Base-by-base conservation (phyloP, 2,888 invertebrate genomes). In the Tinea trinotella region DNA sequence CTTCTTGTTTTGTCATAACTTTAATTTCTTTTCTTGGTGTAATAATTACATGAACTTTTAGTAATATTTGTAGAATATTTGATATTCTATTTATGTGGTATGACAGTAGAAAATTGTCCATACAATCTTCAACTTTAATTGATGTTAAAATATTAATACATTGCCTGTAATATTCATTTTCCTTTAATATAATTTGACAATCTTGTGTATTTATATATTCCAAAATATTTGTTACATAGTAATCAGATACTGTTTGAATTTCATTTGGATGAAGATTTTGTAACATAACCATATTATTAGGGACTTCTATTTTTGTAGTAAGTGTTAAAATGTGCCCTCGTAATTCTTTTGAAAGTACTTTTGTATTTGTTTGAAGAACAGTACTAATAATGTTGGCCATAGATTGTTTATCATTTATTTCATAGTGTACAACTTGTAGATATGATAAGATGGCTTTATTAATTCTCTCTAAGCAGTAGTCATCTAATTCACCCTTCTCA, bases 401-500 rank as follows among this genome's bases (percentile, higher is more conserved):
- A 22, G 63, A 55, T 52, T 68, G 63, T 56, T 64, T 60, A 5
- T 63, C 19, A 55, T 56, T 54, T 64, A 60, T 22, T 40, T 36
- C 18, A 19, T 19, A 46, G 1, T 46, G 1, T 55, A 62, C 57
- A 17, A 59, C 59, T 60, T 66, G 67, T 10, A 83, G 50, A 1
- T 78, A 65, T 48, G 59, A 62, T 30, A 66, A 52, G 35, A 76
- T 53, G 1, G 67, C n/a, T 55, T 58, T 61, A 59, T 72, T 74
- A 35, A 76, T 72, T 46, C 59, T 60, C n/a, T 68, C 64, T n/a
- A 81, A 58, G 22, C 68, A 63, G 1, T 61, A 55, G 34, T 58
- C 57, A 59, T 68, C 64, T 18, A 76, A 60, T 67, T 76, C 79
- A 56, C 67, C 67, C 61, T 79, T 80, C 50, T 74, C 71, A 68